phyloP scores from a whole-genome alignment of 2,797 vertebrate genomes.

The Coregonus suidteri region DNA sequence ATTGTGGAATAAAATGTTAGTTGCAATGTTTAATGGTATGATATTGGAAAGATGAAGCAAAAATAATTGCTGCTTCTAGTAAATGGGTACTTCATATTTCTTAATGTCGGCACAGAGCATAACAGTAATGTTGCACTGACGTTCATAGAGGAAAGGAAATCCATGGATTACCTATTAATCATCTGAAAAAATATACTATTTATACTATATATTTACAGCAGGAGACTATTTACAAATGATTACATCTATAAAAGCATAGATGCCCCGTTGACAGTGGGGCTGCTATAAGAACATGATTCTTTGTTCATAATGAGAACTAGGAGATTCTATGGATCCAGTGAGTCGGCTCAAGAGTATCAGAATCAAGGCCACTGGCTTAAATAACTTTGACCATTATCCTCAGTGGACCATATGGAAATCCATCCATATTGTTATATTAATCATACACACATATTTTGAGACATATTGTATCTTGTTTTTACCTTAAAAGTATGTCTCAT shows the following conservation, averaged over 20 bases:
- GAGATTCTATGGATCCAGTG: conserved; percentile 16
- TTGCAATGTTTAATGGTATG: background rate
- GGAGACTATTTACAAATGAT: conserved; percentile 44
- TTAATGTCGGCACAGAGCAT: background rate
- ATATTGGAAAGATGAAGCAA: background rate
- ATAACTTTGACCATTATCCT: conserved; percentile 16
- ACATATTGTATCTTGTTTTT: background rate
- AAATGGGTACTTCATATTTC: background rate
- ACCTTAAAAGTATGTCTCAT: background rate
- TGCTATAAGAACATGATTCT: background rate
- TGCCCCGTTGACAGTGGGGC: background rate
- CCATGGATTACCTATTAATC: conserved; percentile 31
- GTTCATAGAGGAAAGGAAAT: conserved; percentile 5
- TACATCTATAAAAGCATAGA: conserved; percentile 14
- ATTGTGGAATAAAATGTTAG: conserved; percentile 7
- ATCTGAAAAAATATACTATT: conserved; percentile 42
- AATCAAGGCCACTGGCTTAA: conserved; percentile 49
- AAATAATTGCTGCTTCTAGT: background rate
- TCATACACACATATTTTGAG: background rate
- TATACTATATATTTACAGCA: conserved; percentile 54
- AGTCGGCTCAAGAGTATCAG: conserved; percentile 7
- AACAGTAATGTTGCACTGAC: background rate
- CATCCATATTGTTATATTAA: conserved; percentile 34
- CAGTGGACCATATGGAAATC: conserved; percentile 40
- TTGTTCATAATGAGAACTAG: background rate